Percentiles rank a stretch among this genome's conserved stretches.
Evolutionary conservation across 2,113 vertebrate species (phyloP).

Genomic region (Caranx ignobilis): DNA sequence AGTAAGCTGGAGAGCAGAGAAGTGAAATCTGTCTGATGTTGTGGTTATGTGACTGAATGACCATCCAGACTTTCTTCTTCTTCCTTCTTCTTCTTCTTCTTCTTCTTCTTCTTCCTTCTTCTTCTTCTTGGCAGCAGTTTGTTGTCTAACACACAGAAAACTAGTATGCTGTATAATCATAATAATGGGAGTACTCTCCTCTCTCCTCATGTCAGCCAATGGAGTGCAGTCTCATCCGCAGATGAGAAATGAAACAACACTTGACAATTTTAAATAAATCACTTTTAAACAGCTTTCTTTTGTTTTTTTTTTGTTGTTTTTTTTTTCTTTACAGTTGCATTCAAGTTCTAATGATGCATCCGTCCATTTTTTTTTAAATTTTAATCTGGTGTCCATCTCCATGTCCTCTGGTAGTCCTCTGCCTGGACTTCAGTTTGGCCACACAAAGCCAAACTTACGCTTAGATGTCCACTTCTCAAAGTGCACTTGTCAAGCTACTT

Average conservation of each 20-base stretch:
- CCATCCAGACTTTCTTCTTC: constrained; percentile 24
- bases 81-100: constrained; percentile 25
- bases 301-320: constrained; percentile 32
- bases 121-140: constrained; percentile 48
- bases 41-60: constrained; percentile 44
- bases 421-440: constrained; percentile 51
- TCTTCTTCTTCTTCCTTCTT: constrained; percentile 42
- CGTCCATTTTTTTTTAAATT: constrained; percentile 42
- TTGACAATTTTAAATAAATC: constrained; percentile 82
- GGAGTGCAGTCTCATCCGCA: constrained; percentile 82
- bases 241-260: constrained; percentile 75
- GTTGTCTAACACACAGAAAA: constrained; percentile 43
- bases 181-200: constrained; percentile 55
- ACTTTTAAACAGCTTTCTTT: constrained; percentile 57
- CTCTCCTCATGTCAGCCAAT: constrained; percentile 58
- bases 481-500: constrained; percentile 75
- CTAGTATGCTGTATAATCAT: constrained; percentile 45
- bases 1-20: constrained; percentile 79
- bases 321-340: constrained; percentile 58
- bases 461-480: constrained; percentile 72
- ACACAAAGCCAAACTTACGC: constrained; percentile 36
- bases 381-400: constrained; percentile 53
- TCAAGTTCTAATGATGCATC: constrained; percentile 60
- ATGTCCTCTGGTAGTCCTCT: constrained; percentile 48
- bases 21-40: constrained; percentile 53